Evolutionary conservation across 2,888 invertebrate genomes (phyloP).

Genomic region (Volucella inflata): DNA sequence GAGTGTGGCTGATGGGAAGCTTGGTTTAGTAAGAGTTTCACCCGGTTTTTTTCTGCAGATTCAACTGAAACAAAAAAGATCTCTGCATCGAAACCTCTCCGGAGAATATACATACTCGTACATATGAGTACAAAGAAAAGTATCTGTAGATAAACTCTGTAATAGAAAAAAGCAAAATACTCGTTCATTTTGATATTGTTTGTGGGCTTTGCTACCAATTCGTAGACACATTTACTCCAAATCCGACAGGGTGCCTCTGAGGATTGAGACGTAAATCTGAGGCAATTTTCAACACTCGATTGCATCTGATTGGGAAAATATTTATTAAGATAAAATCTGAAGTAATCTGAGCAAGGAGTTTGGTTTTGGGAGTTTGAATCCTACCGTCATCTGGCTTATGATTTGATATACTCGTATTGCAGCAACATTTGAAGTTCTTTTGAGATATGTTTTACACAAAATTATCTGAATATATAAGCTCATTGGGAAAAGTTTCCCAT

Average conservation of each 20-base stretch:
- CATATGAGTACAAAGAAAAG: background rate
- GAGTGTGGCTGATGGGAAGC: background rate
- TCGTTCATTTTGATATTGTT: slow-evolving; percentile 60
- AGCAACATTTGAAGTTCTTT: too few species aligned
- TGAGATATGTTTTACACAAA: too few species aligned
- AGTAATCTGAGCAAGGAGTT: too few species aligned
- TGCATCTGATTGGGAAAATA: too few species aligned
- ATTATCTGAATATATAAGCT: too few species aligned
- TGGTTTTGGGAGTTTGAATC: too few species aligned
- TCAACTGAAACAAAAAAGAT: slow-evolving; percentile 12
- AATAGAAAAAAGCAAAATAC: slow-evolving; percentile 57
- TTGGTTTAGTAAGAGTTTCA: background rate
- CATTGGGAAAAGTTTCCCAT: too few species aligned
- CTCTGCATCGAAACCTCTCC: slow-evolving; percentile 6
- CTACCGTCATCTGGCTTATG: too few species aligned
- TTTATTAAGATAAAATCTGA: too few species aligned
- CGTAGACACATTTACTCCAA: background rate
- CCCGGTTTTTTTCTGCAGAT: background rate
- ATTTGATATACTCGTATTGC: too few species aligned
- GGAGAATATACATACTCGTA: background rate
- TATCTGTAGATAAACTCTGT: slow-evolving; percentile 57
- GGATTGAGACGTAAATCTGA: too few species aligned
- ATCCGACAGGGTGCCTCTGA: slow-evolving; percentile 45
- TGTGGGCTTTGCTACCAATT: slow-evolving; percentile 41
- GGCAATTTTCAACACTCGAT: too few species aligned